Conservation (phyloP, 2,113 vertebrate species). For the Pluvialis apricaria region DNA sequence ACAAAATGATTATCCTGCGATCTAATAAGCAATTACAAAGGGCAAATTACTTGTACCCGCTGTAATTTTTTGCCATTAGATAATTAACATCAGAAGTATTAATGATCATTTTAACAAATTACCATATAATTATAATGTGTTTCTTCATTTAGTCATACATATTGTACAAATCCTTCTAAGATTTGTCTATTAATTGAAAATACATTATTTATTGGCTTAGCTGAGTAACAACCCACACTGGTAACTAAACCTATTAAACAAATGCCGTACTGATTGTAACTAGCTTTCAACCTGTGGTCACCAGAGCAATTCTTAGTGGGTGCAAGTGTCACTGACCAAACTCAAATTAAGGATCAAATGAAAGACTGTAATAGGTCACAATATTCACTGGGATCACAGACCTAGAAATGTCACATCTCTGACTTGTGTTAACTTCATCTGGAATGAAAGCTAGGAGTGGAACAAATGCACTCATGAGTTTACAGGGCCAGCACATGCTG, state of each 20-base stretch:
- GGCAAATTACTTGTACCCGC: conserved; percentile 27
- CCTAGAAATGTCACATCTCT: background rate
- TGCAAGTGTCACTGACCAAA: background rate
- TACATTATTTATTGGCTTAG: background rate
- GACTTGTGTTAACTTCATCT: background rate
- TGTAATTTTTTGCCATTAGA: conserved; percentile 56
- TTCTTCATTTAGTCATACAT: conserved; percentile 27
- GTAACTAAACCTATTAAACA: conserved; percentile 10
- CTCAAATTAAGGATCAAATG: conserved; percentile 28
- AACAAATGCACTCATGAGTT: background rate
- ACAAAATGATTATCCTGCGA: conserved; percentile 28
- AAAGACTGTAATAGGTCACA: background rate
- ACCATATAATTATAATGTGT: conserved; percentile 37
- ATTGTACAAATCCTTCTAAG: conserved; percentile 32
- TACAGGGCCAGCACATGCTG: conserved; percentile 17
- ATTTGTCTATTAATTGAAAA: conserved; percentile 37
- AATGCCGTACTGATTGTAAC: background rate
- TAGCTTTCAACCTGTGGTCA: background rate
- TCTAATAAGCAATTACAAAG: conserved; percentile 38
- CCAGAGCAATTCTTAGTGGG: background rate
- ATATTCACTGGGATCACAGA: background rate
- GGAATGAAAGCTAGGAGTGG: background rate
- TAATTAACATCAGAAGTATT: conserved; percentile 61
- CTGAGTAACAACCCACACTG: background rate
- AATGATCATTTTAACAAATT: conserved; percentile 54